Percentiles rank a stretch among this genome's conserved stretches.
Evolutionary conservation across 1,140 invertebrate genomes (phyloP).

Genomic region (Ceratosolen solmsi): DNA sequence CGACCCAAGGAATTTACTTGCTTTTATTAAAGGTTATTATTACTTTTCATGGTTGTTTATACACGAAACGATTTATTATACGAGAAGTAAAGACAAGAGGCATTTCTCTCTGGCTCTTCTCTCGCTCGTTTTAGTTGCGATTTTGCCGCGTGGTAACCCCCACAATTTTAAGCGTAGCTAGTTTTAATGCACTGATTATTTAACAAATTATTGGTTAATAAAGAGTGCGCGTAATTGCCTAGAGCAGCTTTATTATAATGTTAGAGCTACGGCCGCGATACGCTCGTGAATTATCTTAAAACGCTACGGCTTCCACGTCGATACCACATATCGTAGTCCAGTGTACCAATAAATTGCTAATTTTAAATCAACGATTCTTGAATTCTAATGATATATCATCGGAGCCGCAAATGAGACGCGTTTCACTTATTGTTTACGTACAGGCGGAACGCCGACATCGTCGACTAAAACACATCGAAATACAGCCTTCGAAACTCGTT

Average conservation of each 20-base stretch:
- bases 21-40: constrained; percentile 13
- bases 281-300: neutral
- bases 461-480: neutral
- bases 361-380: neutral
- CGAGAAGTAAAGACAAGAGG: neutral
- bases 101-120: neutral
- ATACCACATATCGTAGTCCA: neutral
- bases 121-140: neutral
- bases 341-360: neutral
- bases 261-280: neutral
- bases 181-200: constrained; percentile 5
- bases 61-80: neutral
- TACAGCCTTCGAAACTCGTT: neutral
- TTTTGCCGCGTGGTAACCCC: too few relatives aligned
- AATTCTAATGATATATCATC: neutral
- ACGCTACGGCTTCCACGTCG: neutral
- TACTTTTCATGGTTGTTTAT: constrained; percentile 17
- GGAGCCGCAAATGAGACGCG: neutral
- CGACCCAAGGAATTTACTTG: neutral
- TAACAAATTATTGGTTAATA: constrained; percentile 13
- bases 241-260: neutral
- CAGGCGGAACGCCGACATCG: neutral
- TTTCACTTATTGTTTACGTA: neutral
- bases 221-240: neutral
- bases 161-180: neutral